phyloP scores from a whole-genome alignment of 2,113 vertebrate genomes.

The Paradoxurus hermaphroditus region DNA sequence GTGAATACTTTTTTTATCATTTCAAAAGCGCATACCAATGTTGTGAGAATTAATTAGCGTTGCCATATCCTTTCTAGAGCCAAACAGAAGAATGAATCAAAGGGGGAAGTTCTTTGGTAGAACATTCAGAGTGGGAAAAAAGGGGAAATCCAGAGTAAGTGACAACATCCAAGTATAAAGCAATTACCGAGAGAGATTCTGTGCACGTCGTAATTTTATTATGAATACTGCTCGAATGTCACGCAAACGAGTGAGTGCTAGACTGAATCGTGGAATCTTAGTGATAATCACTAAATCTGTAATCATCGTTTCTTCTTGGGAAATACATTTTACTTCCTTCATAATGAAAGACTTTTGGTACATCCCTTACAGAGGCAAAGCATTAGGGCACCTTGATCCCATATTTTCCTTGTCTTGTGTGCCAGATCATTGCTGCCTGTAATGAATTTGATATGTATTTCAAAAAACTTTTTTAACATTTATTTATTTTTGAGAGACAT shows the following conservation, averaged over 20 bases:
- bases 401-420: neutral
- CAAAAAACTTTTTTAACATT: no score
- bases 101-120: neutral
- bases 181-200: neutral
- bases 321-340: neutral
- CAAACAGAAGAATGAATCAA: neutral
- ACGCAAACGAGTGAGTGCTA: neutral
- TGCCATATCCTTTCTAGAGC: neutral
- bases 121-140: neutral
- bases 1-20: neutral
- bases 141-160: neutral
- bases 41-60: neutral
- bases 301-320: neutral
- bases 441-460: neutral
- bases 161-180: neutral
- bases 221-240: neutral
- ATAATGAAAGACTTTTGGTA: neutral
- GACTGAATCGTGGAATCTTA: neutral
- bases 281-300: neutral
- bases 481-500: neutral
- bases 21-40: neutral
- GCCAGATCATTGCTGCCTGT: neutral
- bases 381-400: neutral
- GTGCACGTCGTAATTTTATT: neutral
- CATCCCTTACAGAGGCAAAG: neutral